Base-by-base conservation (phyloP, 2,888 invertebrate species). In the Operophtera brumata region DNA sequence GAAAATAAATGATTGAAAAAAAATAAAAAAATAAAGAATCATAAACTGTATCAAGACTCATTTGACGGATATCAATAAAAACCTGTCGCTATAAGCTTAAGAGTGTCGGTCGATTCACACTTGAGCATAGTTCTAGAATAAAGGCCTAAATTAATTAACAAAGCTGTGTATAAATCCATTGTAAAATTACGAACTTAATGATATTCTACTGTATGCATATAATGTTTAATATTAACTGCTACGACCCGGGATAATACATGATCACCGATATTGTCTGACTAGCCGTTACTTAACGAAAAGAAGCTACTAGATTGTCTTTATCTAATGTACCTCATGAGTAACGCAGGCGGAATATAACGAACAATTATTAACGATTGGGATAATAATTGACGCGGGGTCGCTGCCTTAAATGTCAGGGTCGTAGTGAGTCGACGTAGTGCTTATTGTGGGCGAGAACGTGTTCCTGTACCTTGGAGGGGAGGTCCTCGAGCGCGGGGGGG, bases 381-480 rank as follows among this genome's bases (percentile, higher is more conserved):
- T 26, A 45, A 13, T 51, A 53, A 9, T 44, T 8, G 13, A 56
- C 51, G 34, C 47, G 50, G 4, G 28, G 37, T n/a, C 8, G 25
- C 26, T 34, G 55, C n/a, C 47, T 43, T 7, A 47, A 14, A 40
- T 14, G 51, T 85, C 84, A 86, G 68, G 82, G 84, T 11, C 81
- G 75, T 36, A 80, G 77, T 0, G 71, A 70, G 48, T 83, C 83
- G 0, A 80, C 77, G 60, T 78, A 80, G 45, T 75, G 71, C 54
- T 88, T 87, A 67, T 90, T 86, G 65, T 84, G 82, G 0, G 82
- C 73, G 52, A 76, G 64, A 0, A 90, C 78, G 0, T 62, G 60
- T 55, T 84, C 81, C 48, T 80, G 84, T 0, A 83, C 59, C 13
- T 69, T 75, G 1, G 75, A 73, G 0, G 90, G 85, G 5, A 90